phyloP scores from a whole-genome alignment of 2,888 invertebrate genomes.

The Brachyptera risi region DNA sequence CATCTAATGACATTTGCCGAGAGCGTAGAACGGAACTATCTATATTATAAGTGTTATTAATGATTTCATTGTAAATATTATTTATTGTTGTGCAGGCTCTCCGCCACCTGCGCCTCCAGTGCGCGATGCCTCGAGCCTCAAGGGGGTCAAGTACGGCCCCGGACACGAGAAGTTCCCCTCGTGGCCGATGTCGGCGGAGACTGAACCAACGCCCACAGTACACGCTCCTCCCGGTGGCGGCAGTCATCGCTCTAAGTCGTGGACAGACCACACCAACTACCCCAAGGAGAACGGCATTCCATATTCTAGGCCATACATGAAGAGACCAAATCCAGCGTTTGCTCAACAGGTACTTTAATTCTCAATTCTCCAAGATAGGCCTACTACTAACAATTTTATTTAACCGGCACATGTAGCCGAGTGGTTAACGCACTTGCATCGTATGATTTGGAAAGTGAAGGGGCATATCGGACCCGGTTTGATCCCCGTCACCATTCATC shows the following conservation, averaged over 20 bases:
- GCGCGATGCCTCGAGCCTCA: conserved; percentile 63
- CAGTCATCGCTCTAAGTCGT: conserved; percentile 62
- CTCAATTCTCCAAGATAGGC: too few species aligned
- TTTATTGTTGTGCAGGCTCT: conserved; percentile 36
- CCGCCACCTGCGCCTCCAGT: conserved; percentile 59
- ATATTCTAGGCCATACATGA: conserved; percentile 60
- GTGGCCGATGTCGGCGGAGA: conserved; percentile 64
- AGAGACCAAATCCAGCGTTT: conserved; percentile 55
- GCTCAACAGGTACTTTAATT: conserved; percentile 61
- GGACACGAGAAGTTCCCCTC: conserved; percentile 72
- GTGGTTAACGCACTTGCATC: too few species aligned
- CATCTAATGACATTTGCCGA: too few species aligned
- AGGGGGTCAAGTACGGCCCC: conserved; percentile 61
- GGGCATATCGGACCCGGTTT: too few species aligned
- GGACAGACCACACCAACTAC: conserved; percentile 67
- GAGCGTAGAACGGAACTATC: too few species aligned
- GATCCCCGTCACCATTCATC: too few species aligned
- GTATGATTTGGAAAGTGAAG: too few species aligned
- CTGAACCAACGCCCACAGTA: conserved; percentile 46
- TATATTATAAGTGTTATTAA: too few species aligned
- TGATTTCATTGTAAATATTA: too few species aligned
- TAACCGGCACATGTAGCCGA: too few species aligned
- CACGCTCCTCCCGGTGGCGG: conserved; percentile 49
- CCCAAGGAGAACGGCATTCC: conserved; percentile 62
- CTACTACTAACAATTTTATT: too few species aligned